phyloP scores from a whole-genome alignment of 1,140 invertebrate species.

The Temnothorax longispinosus region DNA sequence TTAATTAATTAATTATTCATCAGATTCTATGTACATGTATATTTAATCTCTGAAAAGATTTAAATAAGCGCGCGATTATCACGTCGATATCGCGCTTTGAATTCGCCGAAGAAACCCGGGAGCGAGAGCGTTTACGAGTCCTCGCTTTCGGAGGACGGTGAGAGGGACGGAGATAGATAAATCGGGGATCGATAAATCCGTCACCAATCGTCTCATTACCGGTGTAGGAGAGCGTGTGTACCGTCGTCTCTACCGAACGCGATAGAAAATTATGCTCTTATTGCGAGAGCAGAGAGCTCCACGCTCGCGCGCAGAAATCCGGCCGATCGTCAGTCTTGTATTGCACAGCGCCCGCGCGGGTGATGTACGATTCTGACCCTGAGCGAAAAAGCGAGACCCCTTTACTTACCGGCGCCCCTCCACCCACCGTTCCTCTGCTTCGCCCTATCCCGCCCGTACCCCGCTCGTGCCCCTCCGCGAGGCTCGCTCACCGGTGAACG shows the following conservation, averaged over 20 bases:
- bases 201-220: slow-evolving; percentile 79
- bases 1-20: not conserved
- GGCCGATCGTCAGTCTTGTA: slow-evolving; percentile 77
- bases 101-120: slow-evolving; percentile 16
- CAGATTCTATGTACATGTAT: not conserved
- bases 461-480: slow-evolving; percentile 20
- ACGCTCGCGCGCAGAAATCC: slow-evolving; percentile 70
- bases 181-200: slow-evolving; percentile 76
- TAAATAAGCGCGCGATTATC: not conserved
- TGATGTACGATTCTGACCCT: slow-evolving; percentile 85
- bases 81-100: not conserved
- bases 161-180: not conserved
- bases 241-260: not conserved
- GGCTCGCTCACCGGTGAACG: slow-evolving; percentile 59
- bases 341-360: slow-evolving; percentile 67
- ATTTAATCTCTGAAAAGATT: not conserved
- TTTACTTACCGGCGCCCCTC: slow-evolving; percentile 41
- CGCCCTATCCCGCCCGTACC: slow-evolving; percentile 32
- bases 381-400: slow-evolving; percentile 78
- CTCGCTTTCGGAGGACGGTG: not conserved
- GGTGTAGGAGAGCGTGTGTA: slow-evolving; percentile 17
- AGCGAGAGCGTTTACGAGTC: slow-evolving; percentile 16
- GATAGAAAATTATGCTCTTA: slow-evolving; percentile 74
- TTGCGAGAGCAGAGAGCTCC: slow-evolving; percentile 37
- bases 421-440: slow-evolving; percentile 13